Evolutionary conservation across 2,113 vertebrate genomes (phyloP).

Genomic region (Mormoops blainvillei): DNA sequence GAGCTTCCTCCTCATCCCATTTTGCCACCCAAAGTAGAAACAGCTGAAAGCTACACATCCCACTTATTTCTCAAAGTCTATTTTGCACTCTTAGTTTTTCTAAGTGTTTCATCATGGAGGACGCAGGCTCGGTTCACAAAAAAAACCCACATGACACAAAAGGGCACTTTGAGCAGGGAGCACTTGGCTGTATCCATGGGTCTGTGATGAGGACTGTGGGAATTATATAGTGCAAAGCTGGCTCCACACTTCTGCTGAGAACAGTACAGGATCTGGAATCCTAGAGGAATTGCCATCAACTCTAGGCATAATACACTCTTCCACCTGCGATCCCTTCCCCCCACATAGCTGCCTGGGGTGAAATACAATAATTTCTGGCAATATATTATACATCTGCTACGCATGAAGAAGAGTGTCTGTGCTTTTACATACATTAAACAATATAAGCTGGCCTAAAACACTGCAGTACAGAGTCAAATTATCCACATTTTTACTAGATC

Average conservation of each 20-base stretch:
- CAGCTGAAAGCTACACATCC: background rate
- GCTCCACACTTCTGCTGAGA: background rate
- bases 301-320: background rate
- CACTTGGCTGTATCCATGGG: background rate
- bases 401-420: background rate
- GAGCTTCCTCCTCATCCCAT: background rate
- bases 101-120: background rate
- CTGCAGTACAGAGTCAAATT: background rate
- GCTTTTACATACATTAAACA: background rate
- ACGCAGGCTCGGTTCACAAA: background rate
- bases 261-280: background rate
- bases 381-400: background rate
- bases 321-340: background rate
- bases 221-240: background rate
- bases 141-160: background rate
- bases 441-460: background rate
- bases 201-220: background rate
- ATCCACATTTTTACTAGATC: background rate
- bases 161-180: background rate
- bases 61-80: background rate
- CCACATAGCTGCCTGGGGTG: background rate
- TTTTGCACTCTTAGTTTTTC: background rate
- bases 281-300: background rate
- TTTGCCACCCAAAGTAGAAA: background rate
- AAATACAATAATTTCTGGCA: background rate